Percentiles rank a stretch among this genome's conserved stretches.
Evolutionary conservation across 1,140 invertebrate genomes (phyloP).

Genomic region (Hylyphantes graminicola): DNA sequence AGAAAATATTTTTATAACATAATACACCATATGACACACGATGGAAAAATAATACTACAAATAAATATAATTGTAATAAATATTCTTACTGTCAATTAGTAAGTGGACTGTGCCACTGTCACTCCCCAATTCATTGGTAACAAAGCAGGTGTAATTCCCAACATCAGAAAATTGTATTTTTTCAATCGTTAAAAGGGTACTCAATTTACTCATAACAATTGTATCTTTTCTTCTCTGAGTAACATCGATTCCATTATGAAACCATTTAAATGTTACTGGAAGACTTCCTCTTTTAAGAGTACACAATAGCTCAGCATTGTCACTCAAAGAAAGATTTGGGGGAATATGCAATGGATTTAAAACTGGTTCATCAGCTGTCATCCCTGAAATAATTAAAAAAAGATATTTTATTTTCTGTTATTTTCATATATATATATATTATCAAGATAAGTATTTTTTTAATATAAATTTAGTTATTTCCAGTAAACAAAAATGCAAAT

Average conservation of each 20-base stretch:
- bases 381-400: background rate
- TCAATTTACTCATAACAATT: conserved; percentile 16
- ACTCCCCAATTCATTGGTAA: conserved; percentile 14
- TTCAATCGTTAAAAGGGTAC: conserved; percentile 1
- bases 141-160: conserved; percentile 53
- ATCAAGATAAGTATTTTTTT: background rate
- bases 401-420: background rate
- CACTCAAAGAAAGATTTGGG: conserved; percentile 32
- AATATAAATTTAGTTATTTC: too few relatives aligned
- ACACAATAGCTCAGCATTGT: conserved; percentile 42
- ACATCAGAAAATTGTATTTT: conserved; percentile 26
- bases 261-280: conserved; percentile 58
- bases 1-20: too few relatives aligned
- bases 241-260: conserved; percentile 8
- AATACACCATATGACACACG: too few relatives aligned
- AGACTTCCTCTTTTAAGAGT: conserved; percentile 54
- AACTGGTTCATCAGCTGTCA: conserved; percentile 13
- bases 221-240: background rate
- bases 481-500: too few relatives aligned
- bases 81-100: conserved; percentile 34
- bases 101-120: conserved; percentile 18
- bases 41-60: too few relatives aligned
- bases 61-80: background rate
- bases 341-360: conserved; percentile 48
- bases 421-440: background rate